Base-by-base conservation (phyloP, 2,888 invertebrate species). In the Arrhopalites spinosus region DNA sequence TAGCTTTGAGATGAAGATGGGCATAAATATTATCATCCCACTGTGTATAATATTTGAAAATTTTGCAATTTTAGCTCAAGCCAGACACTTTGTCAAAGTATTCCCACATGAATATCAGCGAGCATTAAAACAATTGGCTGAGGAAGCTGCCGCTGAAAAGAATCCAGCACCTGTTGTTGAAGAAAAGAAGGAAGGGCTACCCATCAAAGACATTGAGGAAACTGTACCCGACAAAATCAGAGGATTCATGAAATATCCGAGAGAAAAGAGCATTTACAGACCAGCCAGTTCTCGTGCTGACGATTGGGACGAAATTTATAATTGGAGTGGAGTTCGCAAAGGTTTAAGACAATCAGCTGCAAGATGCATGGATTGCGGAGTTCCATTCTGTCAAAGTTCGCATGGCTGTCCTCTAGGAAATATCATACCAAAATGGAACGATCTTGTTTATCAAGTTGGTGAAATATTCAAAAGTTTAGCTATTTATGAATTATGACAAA, bases 381-480 rank as follows among this genome's bases (percentile, higher is more conserved):
- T 99, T n/a, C 96, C 96, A 11, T 96, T 97, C 88, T 99, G 99
- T 85, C 95, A 96, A 85, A 36, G 36, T 50, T 89, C 90, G 53
- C 94, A 97, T 85, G 98, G 98, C 67, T 99, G 98, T 85, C 98
- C 98, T 0, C 89, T 99, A 53, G 98, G 98, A 45, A 99, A 99
- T 86, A 96, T 99, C 83, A 96, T 99, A 81, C 99, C 99, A 73
- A 97, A 97, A 87, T 99, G 98, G 97, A 99, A 99, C 87, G 95
- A 98, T 85, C 90, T 99, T 25, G 90, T 99, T n/a, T 98, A 93
- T 88, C 90, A 93, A n/a, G n/a, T n/a, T n/a, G n/a, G n/a, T n/a
- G n/a, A n/a, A n/a, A n/a, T n/a, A n/a, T n/a, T n/a, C n/a, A n/a
- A n/a, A n/a, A n/a, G n/a, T n/a, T n/a, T n/a, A n/a, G n/a, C n/a